Percentiles rank a stretch among this genome's conserved stretches.
These are phyloP conservation scores for Acheta domesticus DNA, from an alignment of 2,888 invertebrate species.

Conservation along the genomic window DNA sequence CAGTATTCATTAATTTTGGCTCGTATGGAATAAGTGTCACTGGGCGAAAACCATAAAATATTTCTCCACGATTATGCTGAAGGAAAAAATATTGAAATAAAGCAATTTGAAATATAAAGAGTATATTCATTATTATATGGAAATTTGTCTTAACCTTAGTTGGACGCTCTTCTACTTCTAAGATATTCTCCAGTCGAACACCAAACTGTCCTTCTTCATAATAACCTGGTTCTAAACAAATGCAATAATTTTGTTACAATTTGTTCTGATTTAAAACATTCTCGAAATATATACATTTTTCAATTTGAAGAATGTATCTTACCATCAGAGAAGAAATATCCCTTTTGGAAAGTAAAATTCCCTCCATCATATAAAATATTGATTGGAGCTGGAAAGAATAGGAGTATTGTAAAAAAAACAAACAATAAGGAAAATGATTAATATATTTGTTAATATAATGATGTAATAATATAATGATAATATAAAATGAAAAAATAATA, in stretches of 20 bases:
- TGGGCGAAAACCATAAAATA: slow-evolving; percentile 62
- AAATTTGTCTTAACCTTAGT: slow-evolving; percentile 38
- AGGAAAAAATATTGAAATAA: slow-evolving; percentile 22
- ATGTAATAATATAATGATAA: too few relatives aligned
- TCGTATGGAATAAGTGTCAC: slow-evolving; percentile 86
- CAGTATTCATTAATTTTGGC: slow-evolving; percentile 74
- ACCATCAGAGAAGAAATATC: slow-evolving; percentile 77
- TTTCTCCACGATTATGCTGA: slow-evolving; percentile 36
- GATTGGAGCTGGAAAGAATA: slow-evolving; percentile 65
- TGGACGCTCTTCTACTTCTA: slow-evolving; percentile 60
- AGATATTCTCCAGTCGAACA: slow-evolving; percentile 78
- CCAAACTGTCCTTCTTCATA: slow-evolving; percentile 84
- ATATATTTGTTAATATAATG: too few relatives aligned
- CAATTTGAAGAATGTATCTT: slow-evolving; percentile 40
- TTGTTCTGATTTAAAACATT: neutral
- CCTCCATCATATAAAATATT: slow-evolving; percentile 61
- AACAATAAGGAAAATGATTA: too few relatives aligned
- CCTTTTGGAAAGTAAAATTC: slow-evolving; percentile 62
- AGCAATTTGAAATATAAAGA: too few relatives aligned
- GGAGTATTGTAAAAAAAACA: too few relatives aligned
- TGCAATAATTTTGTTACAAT: too few relatives aligned
- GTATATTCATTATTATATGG: too few relatives aligned
- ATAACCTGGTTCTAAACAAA: slow-evolving; percentile 75
- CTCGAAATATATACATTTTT: neutral
- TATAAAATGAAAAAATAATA: too few relatives aligned